Base-by-base conservation (phyloP, 2,113 vertebrate genomes). In the Globicephala melas region DNA sequence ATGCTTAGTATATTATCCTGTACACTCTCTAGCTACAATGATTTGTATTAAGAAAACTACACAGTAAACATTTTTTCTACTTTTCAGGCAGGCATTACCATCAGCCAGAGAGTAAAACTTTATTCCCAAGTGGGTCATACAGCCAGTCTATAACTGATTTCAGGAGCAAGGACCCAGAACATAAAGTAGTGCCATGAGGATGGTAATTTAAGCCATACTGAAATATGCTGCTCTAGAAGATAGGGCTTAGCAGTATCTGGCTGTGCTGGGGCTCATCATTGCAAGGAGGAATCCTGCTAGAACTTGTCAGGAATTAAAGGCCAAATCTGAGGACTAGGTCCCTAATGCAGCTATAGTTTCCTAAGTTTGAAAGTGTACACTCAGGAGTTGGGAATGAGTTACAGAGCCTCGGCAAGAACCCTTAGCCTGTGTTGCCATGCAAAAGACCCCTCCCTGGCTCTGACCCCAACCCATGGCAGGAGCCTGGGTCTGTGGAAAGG, bases 131-230 rank as follows among this genome's bases (percentile, higher is more conserved):
- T n/a, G 76, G 4, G 96, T 36, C 2, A 5, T 93, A 89, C 73
- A 90, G 4, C 28, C 63, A 20, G 92, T 92, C 92, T 98, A 8
- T 33, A 97, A 63, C 47, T 95, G 95, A 95, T 97, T 95, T 96
- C 83, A 80, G 89, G 79, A 97, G 67, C 96, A 95, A 89, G 38
- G 41, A 91, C 96, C 97, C 84, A 80, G 82, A 97, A 83, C 88
- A 82, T 85, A 58, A 97, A 92, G 89, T 41, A 6, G 55, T 90
- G 1, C 50, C 11, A 21, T 87, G 89, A 91, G 85, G 94, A 95
- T 95, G 63, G 63, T 68, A 98, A 94, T 84, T 53, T 77, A 63
- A 28, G 20, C 76, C 3, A n/a, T 23, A 47, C 65, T 58, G 17
- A 44, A 41, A 44, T 73, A 14, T 76, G 87, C 77, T 94, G 5